phyloP scores from a whole-genome alignment of 2,797 vertebrate species.

The Catharus ustulatus region DNA sequence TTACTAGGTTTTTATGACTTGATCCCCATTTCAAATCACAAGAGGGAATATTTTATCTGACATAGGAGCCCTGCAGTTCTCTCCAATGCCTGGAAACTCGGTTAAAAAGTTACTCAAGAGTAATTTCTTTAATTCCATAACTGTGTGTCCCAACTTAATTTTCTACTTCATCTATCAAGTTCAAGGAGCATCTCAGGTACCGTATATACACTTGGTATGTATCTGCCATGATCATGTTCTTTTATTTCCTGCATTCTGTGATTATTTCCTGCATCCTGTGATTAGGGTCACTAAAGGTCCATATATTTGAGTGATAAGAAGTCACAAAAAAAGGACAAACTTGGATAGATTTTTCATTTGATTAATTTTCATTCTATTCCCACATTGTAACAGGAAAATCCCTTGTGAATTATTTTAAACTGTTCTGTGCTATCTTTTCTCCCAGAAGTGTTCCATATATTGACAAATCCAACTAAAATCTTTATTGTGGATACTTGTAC shows the following conservation, averaged over 20 bases:
- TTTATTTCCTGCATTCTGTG: not conserved
- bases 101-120: not conserved
- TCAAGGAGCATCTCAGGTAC: not conserved
- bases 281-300: not conserved
- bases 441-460: not conserved
- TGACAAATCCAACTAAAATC: not conserved
- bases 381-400: not conserved
- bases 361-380: not conserved
- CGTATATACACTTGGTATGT: not conserved
- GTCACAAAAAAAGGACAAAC: not conserved
- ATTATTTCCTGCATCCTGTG: not conserved
- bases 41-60: not conserved
- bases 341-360: not conserved
- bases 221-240: not conserved
- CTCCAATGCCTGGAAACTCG: not conserved
- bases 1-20: not conserved
- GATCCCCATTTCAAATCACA: not conserved
- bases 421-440: not conserved
- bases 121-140: not conserved
- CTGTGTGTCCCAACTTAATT: not conserved
- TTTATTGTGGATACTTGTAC: not conserved
- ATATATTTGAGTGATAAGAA: not conserved
- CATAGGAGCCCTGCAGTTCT: not conserved
- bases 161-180: not conserved
- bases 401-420: not conserved